These are phyloP conservation scores for Lophotriccus pileatus DNA, from an alignment of 2,797 vertebrate genomes.

Conservation along the genomic window DNA sequence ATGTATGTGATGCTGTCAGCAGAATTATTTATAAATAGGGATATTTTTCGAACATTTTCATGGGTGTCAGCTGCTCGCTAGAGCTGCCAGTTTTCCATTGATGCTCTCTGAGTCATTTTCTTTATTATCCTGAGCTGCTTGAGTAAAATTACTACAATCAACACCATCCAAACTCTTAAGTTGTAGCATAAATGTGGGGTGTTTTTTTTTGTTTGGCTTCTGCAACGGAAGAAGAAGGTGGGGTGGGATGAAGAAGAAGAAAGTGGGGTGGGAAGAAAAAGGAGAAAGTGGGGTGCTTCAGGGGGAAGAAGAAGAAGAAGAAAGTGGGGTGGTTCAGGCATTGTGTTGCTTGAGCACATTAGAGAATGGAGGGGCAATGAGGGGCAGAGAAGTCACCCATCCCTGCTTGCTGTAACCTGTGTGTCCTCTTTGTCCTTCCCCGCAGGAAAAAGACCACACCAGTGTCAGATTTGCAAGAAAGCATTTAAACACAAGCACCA, in stretches of 20 bases:
- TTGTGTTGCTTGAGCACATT: background rate
- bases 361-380: accelerated
- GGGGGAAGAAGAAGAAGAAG: too few relatives aligned
- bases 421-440: slow-evolving; percentile 72
- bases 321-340: accelerated
- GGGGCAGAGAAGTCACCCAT: background rate
- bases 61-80: slow-evolving; percentile 61
- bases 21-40: slow-evolving; percentile 63
- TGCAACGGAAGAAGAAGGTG: background rate
- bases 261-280: background rate
- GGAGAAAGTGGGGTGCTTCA: background rate
- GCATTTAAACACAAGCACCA: slow-evolving; percentile 99
- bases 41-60: slow-evolving; percentile 63
- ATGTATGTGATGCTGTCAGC: slow-evolving; percentile 14
- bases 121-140: slow-evolving; percentile 43
- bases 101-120: slow-evolving; percentile 54
- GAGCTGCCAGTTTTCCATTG: slow-evolving; percentile 64
- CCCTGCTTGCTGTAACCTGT: slow-evolving; percentile 21
- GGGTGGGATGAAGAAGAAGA: background rate
- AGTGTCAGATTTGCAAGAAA: slow-evolving; percentile 99
- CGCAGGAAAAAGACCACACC: slow-evolving; percentile 96
- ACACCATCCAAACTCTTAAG: slow-evolving; percentile 29
- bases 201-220: background rate
- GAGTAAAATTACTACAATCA: slow-evolving; percentile 60
- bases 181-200: background rate